phyloP scores from a whole-genome alignment of 2,797 vertebrate genomes.

The Huso huso region DNA sequence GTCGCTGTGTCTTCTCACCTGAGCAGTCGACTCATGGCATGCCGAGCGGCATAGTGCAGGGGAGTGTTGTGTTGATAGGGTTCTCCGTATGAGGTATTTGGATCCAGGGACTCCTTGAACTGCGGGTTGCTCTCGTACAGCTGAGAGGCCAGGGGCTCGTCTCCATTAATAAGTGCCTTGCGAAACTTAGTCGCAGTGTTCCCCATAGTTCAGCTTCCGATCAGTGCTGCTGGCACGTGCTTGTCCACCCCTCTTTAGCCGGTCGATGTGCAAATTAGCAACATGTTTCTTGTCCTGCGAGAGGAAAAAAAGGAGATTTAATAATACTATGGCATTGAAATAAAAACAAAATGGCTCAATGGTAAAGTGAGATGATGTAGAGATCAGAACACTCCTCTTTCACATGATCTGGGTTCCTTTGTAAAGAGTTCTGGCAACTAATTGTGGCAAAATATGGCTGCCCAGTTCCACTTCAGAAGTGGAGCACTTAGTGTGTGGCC shows the following conservation, averaged over 20 bases:
- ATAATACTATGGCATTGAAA: too few species aligned
- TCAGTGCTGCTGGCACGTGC: constrained; percentile 35
- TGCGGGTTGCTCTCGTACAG: constrained; percentile 94
- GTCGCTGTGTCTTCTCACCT: constrained; percentile 94
- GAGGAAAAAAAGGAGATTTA: constrained; percentile 27
- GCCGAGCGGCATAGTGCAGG: constrained; percentile 89
- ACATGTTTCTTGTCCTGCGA: constrained; percentile 66
- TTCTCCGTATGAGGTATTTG: constrained; percentile 94
- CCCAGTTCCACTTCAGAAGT: too few species aligned
- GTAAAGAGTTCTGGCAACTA: too few species aligned
- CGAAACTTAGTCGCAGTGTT: constrained; percentile 97
- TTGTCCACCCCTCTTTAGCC: constrained; percentile 53
- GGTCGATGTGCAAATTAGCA: constrained; percentile 44
- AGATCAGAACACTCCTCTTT: too few species aligned
- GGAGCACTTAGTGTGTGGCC: too few species aligned
- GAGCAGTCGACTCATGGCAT: constrained; percentile 91
- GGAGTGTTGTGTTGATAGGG: constrained; percentile 97
- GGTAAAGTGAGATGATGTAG: too few species aligned
- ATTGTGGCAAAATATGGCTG: too few species aligned
- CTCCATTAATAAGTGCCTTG: constrained; percentile 92
- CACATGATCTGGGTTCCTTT: too few species aligned
- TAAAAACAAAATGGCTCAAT: too few species aligned
- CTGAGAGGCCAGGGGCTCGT: constrained; percentile 88
- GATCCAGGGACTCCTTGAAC: constrained; percentile 93
- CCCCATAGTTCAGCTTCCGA: constrained; percentile 70